Base-by-base conservation (phyloP, 2,888 invertebrate species). In the Agonopterix subpropinquella region DNA sequence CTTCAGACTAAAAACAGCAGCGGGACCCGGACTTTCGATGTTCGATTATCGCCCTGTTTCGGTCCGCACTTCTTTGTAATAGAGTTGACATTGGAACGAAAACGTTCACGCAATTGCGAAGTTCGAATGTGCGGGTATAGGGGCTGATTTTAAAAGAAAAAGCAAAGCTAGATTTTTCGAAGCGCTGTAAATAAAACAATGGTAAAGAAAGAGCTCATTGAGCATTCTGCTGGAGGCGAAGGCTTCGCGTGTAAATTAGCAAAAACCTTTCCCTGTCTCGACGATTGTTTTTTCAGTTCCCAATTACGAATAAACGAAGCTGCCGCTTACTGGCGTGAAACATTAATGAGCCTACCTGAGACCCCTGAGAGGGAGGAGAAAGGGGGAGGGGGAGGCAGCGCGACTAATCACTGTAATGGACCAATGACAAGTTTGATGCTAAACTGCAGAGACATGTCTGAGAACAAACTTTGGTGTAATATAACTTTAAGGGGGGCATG, bases 381-480 rank as follows among this genome's bases (percentile, higher is more conserved):
- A 4, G 28, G 42, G 42, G 11, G 13, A 8, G 13, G 13, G 2
- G 11, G 42, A 42, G 42, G 39, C 11, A 52, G 51, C 70, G 56
- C 59, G 61, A 73, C 76, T 80, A 81, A 84, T 85, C 80, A 77
- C 67, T 58, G 69, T 83, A 83, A 85, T 84, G 77, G 85, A 82
- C 73, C 76, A 79, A 79, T 77, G 74, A 80, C 78, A 80, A 80
- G 74, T 79, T 77, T 67, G 62, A 62, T 59, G 54, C 53, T 57
- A 60, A 76, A 76, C 73, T 74, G 55, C 58, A 56, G 52, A 54
- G 51, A 50, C 57, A 58, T 54, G 47, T 43, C 49, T 52, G 55
- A 49, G 53, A 58, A 56, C 59, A 62, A 76, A 77, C 70, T 76
- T 65, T 43, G 10, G n/a, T 1, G 50, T 52, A 41, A n/a, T 41